These are phyloP conservation scores for Petrocephalus microphthalmus DNA, from an alignment of 2,113 vertebrate genomes.

Conservation along the genomic window DNA sequence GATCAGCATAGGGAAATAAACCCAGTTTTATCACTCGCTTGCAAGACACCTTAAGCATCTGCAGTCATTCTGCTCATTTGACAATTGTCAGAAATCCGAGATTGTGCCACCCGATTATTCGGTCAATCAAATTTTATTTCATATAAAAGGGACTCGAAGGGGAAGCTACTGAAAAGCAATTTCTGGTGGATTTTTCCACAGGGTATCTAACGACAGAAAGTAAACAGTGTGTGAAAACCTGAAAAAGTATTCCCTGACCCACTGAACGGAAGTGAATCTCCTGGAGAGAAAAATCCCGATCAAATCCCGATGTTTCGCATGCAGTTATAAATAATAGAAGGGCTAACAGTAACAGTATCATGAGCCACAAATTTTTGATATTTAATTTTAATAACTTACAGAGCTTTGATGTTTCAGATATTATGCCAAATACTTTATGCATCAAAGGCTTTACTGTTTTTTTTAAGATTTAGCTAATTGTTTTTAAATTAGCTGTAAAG, in stretches of 20 bases:
- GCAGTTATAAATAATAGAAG: not conserved
- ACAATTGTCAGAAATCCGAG: not conserved
- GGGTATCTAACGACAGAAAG: not conserved
- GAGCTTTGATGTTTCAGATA: not conserved
- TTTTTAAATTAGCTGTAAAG: not conserved
- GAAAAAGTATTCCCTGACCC: not conserved
- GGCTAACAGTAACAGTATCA: not conserved
- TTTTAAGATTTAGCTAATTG: not conserved
- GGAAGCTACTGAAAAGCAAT: not conserved
- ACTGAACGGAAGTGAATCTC: not conserved
- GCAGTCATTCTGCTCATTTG: not conserved
- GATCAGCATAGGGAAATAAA: not conserved
- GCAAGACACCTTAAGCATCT: not conserved
- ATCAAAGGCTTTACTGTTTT: not conserved
- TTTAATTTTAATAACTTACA: not conserved
- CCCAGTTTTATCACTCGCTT: not conserved
- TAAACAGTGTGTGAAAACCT: not conserved
- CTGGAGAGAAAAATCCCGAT: not conserved
- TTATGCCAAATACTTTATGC: not conserved
- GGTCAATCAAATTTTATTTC: not conserved
- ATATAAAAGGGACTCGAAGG: not conserved
- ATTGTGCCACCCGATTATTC: not conserved
- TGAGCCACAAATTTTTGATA: not conserved
- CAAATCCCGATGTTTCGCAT: not conserved
- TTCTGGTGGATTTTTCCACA: not conserved